These are phyloP conservation scores for Apomyelois bistriatella DNA, from an alignment of 2,888 invertebrate genomes.

Conservation along the genomic window DNA sequence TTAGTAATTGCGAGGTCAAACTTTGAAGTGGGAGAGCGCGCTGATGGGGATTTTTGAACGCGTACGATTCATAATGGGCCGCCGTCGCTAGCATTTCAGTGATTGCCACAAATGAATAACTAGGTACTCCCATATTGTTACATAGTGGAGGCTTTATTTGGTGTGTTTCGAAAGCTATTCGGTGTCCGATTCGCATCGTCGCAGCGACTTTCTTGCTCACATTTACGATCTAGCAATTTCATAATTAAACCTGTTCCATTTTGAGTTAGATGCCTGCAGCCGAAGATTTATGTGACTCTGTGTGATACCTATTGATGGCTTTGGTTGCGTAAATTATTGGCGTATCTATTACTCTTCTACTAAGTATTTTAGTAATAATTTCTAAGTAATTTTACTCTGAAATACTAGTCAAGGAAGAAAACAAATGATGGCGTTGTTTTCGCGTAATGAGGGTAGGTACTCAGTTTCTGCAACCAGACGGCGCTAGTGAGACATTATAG, in stretches of 20 bases:
- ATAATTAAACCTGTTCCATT: constrained; percentile 9
- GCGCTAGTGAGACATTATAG: too few species aligned
- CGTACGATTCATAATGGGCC: constrained; percentile 62
- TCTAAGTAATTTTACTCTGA: too few species aligned
- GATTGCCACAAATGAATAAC: not conserved
- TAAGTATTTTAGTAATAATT: too few species aligned
- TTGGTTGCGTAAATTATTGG: not conserved
- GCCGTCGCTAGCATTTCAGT: constrained; percentile 6
- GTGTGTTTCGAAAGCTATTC: constrained; percentile 10
- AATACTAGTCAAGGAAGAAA: not conserved
- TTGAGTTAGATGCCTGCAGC: not conserved
- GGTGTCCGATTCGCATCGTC: constrained; percentile 10
- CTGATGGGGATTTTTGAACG: constrained; percentile 54
- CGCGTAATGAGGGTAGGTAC: too few species aligned
- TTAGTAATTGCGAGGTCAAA: constrained; percentile 78
- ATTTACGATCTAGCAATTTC: constrained; percentile 10
- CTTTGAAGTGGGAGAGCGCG: constrained; percentile 65
- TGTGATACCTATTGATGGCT: not conserved
- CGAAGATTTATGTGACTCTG: constrained; percentile 4
- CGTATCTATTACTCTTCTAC: too few species aligned
- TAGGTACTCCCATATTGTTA: constrained; percentile 4
- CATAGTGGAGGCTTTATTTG: not conserved
- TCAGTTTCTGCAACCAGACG: too few species aligned
- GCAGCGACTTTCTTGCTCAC: constrained; percentile 4
- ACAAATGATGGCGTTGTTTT: too few species aligned